These are phyloP conservation scores for Hemiprocne comata DNA, from an alignment of 2,113 vertebrate species.

Conservation along the genomic window DNA sequence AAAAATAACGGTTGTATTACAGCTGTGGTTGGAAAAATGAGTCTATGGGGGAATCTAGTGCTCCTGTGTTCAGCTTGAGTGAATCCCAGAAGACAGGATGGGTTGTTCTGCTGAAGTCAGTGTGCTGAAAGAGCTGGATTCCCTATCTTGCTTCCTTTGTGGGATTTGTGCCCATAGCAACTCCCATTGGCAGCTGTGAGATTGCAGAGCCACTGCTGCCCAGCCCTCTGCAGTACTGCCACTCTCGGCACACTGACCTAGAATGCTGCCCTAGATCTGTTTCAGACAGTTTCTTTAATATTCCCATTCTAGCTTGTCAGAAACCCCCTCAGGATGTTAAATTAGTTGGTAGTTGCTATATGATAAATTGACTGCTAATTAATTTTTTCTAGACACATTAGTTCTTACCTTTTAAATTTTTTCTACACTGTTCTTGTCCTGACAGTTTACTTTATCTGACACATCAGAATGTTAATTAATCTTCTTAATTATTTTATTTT, in stretches of 20 bases:
- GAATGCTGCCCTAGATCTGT: constrained; percentile 44
- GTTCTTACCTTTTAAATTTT: not conserved
- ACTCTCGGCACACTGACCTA: constrained; percentile 31
- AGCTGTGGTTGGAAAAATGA: not conserved
- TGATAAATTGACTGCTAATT: constrained; percentile 41
- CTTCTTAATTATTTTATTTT: not conserved
- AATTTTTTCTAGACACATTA: constrained; percentile 4
- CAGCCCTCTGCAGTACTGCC: not conserved
- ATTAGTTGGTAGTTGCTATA: not conserved
- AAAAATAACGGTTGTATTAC: not conserved
- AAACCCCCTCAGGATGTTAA: constrained; percentile 17
- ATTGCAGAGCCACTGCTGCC: not conserved
- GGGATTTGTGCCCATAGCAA: constrained; percentile 26
- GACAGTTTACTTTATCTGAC: not conserved
- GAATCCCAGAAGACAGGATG: not conserved
- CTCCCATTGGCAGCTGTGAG: not conserved
- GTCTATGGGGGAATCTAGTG: not conserved
- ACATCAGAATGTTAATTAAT: constrained; percentile 38
- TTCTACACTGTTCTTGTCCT: not conserved
- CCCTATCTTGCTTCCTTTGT: not conserved
- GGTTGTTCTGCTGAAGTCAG: not conserved
- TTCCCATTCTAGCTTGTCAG: not conserved
- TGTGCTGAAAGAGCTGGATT: not conserved
- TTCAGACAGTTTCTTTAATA: not conserved
- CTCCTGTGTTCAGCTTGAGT: not conserved